These are phyloP conservation scores for Idaea biselata DNA, from an alignment of 2,888 invertebrate genomes.

Conservation along the genomic window DNA sequence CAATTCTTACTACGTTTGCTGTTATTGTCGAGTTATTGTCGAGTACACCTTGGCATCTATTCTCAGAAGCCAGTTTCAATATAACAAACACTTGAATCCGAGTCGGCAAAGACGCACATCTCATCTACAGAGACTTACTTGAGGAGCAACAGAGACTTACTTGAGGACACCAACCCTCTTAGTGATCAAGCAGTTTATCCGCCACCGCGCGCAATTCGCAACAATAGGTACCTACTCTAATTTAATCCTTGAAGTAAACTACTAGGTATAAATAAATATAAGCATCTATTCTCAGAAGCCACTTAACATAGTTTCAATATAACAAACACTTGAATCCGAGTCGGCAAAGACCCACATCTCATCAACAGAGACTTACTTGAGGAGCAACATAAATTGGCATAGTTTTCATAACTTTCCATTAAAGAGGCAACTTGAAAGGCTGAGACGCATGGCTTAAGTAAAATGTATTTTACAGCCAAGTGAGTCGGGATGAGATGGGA, in stretches of 20 bases:
- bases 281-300: background rate
- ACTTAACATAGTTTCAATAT: background rate
- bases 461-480: background rate
- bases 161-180: too few species aligned
- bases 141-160: background rate
- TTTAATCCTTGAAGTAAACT: too few species aligned
- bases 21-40: too few species aligned
- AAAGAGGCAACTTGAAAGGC: background rate
- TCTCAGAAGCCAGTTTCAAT: background rate
- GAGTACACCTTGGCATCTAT: background rate
- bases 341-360: slow-evolving; percentile 1
- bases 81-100: background rate
- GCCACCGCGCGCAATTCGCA: too few species aligned
- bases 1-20: too few species aligned
- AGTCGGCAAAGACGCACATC: background rate
- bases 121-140: background rate
- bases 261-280: background rate
- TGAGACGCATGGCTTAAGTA: slow-evolving; percentile 1
- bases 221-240: too few species aligned
- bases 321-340: background rate
- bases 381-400: background rate
- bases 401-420: background rate
- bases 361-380: background rate
- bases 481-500: background rate
- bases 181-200: too few species aligned